Evolutionary conservation across 2,888 invertebrate genomes (phyloP), one percentile per base, ranked within the genome.

Genomic region (Mesopsocus fuscifrons): DNA sequence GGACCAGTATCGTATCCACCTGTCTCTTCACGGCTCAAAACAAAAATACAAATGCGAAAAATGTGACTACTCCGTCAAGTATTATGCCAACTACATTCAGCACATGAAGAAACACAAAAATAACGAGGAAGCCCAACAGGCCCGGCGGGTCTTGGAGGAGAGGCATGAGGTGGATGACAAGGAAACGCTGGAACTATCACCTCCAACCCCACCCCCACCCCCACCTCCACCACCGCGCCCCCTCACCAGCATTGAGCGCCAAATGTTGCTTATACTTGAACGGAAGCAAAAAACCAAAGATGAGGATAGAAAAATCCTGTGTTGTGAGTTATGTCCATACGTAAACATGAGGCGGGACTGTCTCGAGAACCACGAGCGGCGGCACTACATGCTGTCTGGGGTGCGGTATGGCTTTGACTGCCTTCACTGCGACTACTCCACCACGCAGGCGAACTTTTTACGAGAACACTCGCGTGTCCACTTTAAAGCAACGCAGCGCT

Each of bases 21-120:
- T 81, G 51, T 76, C 77, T 15, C 62, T 87, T 34, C 88, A 88
- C 56, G 87, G 87, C 3, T 78, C 84, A 0, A 76, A 78, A 53
- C 83, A 85, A 58, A 69, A 78, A 47, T 87, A 82, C 58, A 76
- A 74, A 51, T 88, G 88, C 62, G 77, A 80, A 52, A 66, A 74
- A 34, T 88, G 88, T 59, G 87, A 88, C 61, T 87, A 87, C 60
- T 82, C 85, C 2, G 87, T 87, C 1, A 82, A 83, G 52, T 83
- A 83, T 57, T 82, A 79, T 52, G 83, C 84, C 2, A 82, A 84
- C 57, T 79, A 80, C 52, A 73, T 77, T 30, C 85, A 85, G 56
- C 88, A 88, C 55, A 66, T 76, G 62, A 74, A 77, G 47, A 80
- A 85, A 54, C 87, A 87, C 57, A 72, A 76, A 55, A 70, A 72